phyloP scores from a whole-genome alignment of 2,797 vertebrate species.

The Phaenicophaeus curvirostris region DNA sequence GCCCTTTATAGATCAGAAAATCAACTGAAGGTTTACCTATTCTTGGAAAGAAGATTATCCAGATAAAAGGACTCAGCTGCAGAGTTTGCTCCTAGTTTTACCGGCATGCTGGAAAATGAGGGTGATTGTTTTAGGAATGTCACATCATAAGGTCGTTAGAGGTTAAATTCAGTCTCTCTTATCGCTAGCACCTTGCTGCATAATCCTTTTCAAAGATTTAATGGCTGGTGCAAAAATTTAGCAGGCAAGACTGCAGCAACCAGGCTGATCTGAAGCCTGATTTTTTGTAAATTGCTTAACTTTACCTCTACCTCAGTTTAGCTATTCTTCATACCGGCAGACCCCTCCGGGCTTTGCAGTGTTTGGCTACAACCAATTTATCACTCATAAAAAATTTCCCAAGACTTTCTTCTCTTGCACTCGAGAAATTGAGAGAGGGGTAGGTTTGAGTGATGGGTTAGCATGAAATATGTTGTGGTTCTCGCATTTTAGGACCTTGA shows the following conservation, averaged over 20 bases:
- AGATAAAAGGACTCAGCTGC: neutral
- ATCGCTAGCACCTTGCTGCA: constrained; percentile 16
- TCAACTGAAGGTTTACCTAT: neutral
- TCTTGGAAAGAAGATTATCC: neutral
- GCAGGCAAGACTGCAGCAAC: neutral
- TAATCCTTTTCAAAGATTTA: constrained; percentile 51
- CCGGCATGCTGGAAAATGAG: neutral
- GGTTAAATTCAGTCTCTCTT: constrained; percentile 15
- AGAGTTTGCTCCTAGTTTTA: neutral
- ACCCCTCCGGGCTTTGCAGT: neutral
- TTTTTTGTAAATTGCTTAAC: neutral
- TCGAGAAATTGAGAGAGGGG: neutral
- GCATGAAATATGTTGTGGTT: neutral
- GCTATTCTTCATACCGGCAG: neutral
- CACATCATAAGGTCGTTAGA: constrained; percentile 6
- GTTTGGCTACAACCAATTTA: neutral
- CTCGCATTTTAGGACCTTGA: neutral
- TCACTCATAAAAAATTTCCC: neutral
- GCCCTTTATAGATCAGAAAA: neutral
- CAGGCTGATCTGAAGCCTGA: neutral
- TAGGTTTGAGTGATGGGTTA: neutral
- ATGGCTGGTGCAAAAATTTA: constrained; percentile 18
- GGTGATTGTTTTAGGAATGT: neutral
- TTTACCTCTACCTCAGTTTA: neutral
- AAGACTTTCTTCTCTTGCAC: neutral